Evolutionary conservation across 2,888 invertebrate species (phyloP), one percentile per base, ranked within the genome.

Genomic region (Amiota mariae): DNA sequence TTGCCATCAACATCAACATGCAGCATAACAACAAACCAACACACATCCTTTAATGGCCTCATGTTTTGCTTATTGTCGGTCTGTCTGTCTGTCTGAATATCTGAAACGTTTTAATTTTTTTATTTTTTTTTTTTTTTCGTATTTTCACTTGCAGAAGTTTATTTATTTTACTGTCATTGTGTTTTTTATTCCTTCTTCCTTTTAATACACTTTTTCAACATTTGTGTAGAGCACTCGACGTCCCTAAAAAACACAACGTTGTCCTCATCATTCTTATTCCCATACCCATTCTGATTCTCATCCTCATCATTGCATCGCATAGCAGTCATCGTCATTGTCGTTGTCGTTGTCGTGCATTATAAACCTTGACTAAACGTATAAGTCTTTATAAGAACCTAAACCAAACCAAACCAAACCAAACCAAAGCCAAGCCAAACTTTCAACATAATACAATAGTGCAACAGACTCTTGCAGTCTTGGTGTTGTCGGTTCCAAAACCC

Each of bases 351-450:
- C 82, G 82, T 81, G 81, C 82, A 81, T 82, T 81, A 80, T 82
- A 81, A 81, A 75, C 82, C 82, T 76, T 81, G 77, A 82, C 83
- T 84, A 85, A 84, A 84, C 81, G 70, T 57, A 85, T 81, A 85
- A 81, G 82, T 85, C 80, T 85, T 85, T 82, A 81, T 81, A 85
- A 73, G 76, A 73, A 47, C 68, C 51, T 20, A 51, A 68, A 51
- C 67, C 51, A 70, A 12, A 70, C 13, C 51, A 70, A 64, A 2
- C 68, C 47, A 71, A 15, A 59, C 47, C 70, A 59, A 56, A 20
- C 15, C 36, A 24, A 64, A 10, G 11, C 24, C 12, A 64, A n/a
- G n/a, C n/a, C n/a, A n/a, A 36, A 46, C 36, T 46, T 8, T 13
- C 64, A 46, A 46, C 20, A 49, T 46, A 12, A 18, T 24, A 12